phyloP scores from a whole-genome alignment of 2,888 invertebrate genomes.

The Phyto melanocephala region DNA sequence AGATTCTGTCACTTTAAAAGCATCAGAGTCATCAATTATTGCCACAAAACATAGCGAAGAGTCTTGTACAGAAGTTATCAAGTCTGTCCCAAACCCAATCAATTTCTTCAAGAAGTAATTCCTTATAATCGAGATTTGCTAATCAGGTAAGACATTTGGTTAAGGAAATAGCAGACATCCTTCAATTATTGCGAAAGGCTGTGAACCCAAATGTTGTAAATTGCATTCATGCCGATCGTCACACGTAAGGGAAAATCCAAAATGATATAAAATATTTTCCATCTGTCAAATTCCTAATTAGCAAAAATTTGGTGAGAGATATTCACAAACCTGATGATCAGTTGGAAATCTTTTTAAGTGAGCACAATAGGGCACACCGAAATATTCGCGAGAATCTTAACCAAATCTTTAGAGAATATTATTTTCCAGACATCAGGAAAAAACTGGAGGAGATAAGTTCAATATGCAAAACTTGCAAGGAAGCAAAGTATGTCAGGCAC shows the following conservation, averaged over 20 bases:
- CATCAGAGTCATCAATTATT: background rate
- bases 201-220: slow-evolving; percentile 25
- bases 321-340: slow-evolving; percentile 54
- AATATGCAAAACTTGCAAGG: background rate
- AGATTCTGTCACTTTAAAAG: background rate
- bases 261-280: slow-evolving; percentile 37
- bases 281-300: slow-evolving; percentile 15
- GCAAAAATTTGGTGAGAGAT: slow-evolving; percentile 45
- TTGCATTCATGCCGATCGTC: slow-evolving; percentile 33
- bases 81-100: slow-evolving; percentile 6
- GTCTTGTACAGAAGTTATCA: background rate
- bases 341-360: slow-evolving; percentile 35
- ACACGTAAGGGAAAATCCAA: slow-evolving; percentile 32
- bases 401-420: background rate
- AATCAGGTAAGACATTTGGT: background rate
- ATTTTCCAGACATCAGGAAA: slow-evolving; percentile 10
- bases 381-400: background rate
- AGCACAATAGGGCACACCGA: slow-evolving; percentile 40
- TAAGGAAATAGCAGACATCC: background rate
- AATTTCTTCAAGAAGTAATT: too few relatives aligned
- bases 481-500: slow-evolving; percentile 17
- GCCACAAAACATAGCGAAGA: background rate
- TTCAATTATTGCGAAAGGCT: background rate
- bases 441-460: background rate
- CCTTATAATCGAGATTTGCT: background rate